Base-by-base conservation (phyloP, 2,888 invertebrate species). In the Pomacea canaliculata region DNA sequence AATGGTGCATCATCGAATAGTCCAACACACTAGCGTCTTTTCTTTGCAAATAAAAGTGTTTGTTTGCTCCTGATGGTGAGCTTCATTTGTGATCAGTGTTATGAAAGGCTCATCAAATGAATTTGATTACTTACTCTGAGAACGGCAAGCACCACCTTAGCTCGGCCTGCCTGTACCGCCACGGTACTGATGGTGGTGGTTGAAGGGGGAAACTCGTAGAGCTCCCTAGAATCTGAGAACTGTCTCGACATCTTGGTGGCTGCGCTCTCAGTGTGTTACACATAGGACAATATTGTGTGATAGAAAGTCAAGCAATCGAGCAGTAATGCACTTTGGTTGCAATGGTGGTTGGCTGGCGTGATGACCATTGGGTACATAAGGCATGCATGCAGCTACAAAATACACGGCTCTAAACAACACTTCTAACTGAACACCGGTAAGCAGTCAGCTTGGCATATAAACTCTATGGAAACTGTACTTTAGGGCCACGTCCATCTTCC, bases 131-230 rank as follows among this genome's bases (percentile, higher is more conserved):
- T 92, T 94, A 96, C 96, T 94, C 96, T 95, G 84, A 97, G 93
- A 82, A 97, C 93, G 81, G 96, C 96, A 87, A 97, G 95, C 88
- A 97, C 95, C 88, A 97, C 94, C 90, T 95, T 94, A 69, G 96
- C 95, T 85, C 94, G 93, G 82, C 96, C 96, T 89, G 96, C 95
- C 90, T 96, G 95, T 80, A 97, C 95, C 70, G 96, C 96, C 84
- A 97, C 96, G 77, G 97, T 96, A 91, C 96, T 96, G 87, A 97
- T 95, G 84, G 96, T 96, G 78, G 96, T 96, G 49, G 90, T 89
- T 49, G 89, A 87, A 62, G 87, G 86, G 60, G 86, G 85, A 73
- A 86, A 65, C 79, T 87, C 87, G 80, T 87, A 84, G 72, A 88
- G 78, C 76, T 89, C 89, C 82, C 84, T 85, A 76, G 69, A 69